phyloP scores from a whole-genome alignment of 92 coral and sea anemone genomes.

The Porites evermanni region DNA sequence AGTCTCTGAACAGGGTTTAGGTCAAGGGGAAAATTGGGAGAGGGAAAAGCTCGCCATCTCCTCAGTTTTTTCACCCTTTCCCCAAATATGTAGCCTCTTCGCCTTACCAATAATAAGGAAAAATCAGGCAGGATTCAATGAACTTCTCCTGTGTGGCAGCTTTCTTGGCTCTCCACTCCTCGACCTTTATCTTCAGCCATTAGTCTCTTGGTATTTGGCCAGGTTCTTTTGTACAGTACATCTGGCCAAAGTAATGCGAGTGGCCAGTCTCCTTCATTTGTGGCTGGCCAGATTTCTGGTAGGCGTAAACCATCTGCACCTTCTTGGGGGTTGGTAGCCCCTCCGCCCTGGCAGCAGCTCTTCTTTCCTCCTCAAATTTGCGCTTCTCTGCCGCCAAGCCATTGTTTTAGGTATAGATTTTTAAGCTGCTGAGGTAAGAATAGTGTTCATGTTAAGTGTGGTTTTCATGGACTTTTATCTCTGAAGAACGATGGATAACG shows the following conservation, averaged over 20 bases:
- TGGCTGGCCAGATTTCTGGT: conserved; percentile 24
- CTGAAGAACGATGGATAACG: no score
- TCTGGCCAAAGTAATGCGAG: conserved; percentile 55
- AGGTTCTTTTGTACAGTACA: conserved; percentile 46
- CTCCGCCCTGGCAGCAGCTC: not conserved
- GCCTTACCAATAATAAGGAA: no score
- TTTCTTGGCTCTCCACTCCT: conserved; percentile 14
- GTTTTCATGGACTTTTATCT: no score
- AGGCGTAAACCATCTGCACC: conserved; percentile 19
- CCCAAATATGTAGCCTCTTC: no score
- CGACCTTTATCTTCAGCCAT: conserved; percentile 27
- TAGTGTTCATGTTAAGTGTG: no score
- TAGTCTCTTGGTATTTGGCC: conserved; percentile 38
- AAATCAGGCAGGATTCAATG: no score
- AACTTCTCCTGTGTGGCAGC: not conserved
- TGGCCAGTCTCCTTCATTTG: conserved; percentile 42
- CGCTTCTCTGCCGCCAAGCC: conserved; percentile 12
- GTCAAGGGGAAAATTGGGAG: no score
- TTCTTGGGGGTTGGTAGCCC: not conserved
- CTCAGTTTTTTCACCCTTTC: no score
- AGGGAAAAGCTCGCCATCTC: no score
- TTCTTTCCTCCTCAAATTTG: conserved; percentile 19
- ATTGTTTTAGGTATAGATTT: conserved; percentile 13
- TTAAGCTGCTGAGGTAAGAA: not conserved
- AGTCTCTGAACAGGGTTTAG: no score